Evolutionary conservation across 2,113 vertebrate species (phyloP), one percentile per base, ranked within the genome.

Genomic region (Pardalotus punctatus): DNA sequence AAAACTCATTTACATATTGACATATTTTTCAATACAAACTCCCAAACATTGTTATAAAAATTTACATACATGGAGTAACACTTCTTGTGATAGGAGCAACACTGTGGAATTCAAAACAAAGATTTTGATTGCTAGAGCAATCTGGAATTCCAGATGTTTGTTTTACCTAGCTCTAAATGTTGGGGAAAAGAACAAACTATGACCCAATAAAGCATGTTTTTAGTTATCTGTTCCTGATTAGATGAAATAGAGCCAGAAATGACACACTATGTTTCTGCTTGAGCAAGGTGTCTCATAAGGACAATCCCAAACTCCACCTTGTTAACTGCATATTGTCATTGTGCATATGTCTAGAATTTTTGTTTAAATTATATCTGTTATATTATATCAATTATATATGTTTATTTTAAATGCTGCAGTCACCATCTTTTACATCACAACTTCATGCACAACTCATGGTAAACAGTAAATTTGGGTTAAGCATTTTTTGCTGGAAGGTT

Each of bases 101-200:
- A 2, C 5, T 29, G 11, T 79, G 57, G 65, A 71, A 64, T 76
- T 79, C 2, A 5, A 81, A 87, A 33, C 15, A 45, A 84, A 73
- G 7, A 15, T 40, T 74, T 80, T 81, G 33, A 62, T 38, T 67
- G n/a, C 11, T 69, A n/a, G 21, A 84, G 25, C 12, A 74, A 43
- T 85, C 38, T 82, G 74, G 35, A 79, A 21, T 83, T 94, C 43
- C 31, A 72, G 83, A 56, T 93, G 23, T 82, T 95, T 70, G 10
- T 54, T 92, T 67, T 50, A 64, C 21, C 27, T 60, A 42, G 7
- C 9, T 67, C 20, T 67, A 58, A n/a, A 33, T 42, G 35, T 7
- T 24, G 25, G 12, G 6, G 9, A 71, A 43, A 38, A 15, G 23
- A 88, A 66, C 2, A 83, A 71, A 67, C 21, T 47, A 17, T 62